Conservation (phyloP, 1,140 invertebrate genomes). For the Lasaia peninsularis region DNA sequence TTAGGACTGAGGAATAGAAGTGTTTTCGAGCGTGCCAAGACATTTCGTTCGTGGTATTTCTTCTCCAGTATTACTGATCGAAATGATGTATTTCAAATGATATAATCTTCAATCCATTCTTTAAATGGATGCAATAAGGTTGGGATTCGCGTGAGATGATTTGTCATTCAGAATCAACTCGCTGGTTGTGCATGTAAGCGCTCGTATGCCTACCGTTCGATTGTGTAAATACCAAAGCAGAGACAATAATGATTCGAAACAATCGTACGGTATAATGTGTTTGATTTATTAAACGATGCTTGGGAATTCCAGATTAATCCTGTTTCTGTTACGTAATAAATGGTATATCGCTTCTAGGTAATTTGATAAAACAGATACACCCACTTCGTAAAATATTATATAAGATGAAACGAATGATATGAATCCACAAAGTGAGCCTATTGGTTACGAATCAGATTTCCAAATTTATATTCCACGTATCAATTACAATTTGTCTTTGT, state of each 20-base stretch:
- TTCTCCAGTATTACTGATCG: slow-evolving; percentile 32
- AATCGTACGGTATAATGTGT: slow-evolving; percentile 61
- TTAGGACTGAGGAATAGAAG: slow-evolving; percentile 75
- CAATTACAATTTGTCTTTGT: slow-evolving; percentile 1
- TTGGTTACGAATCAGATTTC: slow-evolving; percentile 2
- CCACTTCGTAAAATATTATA: slow-evolving; percentile 8
- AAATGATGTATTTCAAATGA: slow-evolving; percentile 3
- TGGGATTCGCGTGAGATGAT: background rate
- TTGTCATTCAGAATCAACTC: slow-evolving; percentile 10
- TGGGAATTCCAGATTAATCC: slow-evolving; percentile 14
- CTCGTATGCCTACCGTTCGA: slow-evolving; percentile 54
- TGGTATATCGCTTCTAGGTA: slow-evolving; percentile 7
- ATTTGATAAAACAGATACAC: slow-evolving; percentile 7
- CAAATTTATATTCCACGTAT: slow-evolving; percentile 6
- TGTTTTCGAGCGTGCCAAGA: slow-evolving; percentile 69
- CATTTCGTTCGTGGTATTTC: slow-evolving; percentile 66
- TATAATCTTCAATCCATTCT: background rate
- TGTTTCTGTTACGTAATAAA: slow-evolving; percentile 3
- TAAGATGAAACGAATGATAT: slow-evolving; percentile 1
- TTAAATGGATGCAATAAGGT: background rate
- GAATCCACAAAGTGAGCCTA: background rate
- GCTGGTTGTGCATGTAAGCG: slow-evolving; percentile 27
- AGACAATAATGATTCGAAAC: slow-evolving; percentile 69
- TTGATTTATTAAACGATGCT: slow-evolving; percentile 66
- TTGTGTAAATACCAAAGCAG: slow-evolving; percentile 60